These are phyloP conservation scores for Lasioglossum marginatum DNA, from an alignment of 2,888 invertebrate genomes.

Conservation along the genomic window DNA sequence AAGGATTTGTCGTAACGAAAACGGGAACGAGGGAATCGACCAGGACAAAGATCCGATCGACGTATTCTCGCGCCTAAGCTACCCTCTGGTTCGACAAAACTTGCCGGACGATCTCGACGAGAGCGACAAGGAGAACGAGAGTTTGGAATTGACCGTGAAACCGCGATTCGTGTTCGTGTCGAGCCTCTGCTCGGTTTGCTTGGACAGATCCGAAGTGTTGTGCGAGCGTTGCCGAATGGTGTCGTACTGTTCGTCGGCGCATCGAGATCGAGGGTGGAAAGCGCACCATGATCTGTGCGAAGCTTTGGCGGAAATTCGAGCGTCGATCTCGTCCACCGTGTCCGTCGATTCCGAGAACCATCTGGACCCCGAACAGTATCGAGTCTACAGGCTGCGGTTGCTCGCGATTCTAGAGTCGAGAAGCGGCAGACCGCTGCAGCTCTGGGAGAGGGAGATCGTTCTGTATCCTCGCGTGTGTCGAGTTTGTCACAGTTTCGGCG, in stretches of 20 bases:
- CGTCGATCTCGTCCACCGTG: constrained; percentile 84
- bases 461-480: constrained; percentile 89
- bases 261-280: constrained; percentile 87
- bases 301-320: constrained; percentile 87
- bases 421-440: constrained; percentile 86
- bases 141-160: constrained; percentile 88
- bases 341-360: constrained; percentile 83
- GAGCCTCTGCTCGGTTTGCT: constrained; percentile 85
- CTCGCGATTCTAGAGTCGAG: constrained; percentile 87
- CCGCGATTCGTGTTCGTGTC: constrained; percentile 88
- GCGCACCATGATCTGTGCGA: constrained; percentile 88
- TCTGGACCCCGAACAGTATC: constrained; percentile 87
- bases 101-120: not conserved
- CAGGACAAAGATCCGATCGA: constrained; percentile 20
- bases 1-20: not conserved
- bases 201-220: constrained; percentile 67
- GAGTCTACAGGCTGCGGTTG: constrained; percentile 87
- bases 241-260: constrained; percentile 88
- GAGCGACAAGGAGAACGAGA: constrained; percentile 85
- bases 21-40: not conserved
- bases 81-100: constrained; percentile 39
- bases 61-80: constrained; percentile 49
- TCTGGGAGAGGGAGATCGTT: constrained; percentile 89
- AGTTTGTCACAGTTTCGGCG: constrained; percentile 84
- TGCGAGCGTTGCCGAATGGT: constrained; percentile 87